A percentile compares a stretch with the other conserved stretches of the same genome.
phyloP scores from a whole-genome alignment of 2,113 vertebrate genomes.

The Oryzias woworae region DNA sequence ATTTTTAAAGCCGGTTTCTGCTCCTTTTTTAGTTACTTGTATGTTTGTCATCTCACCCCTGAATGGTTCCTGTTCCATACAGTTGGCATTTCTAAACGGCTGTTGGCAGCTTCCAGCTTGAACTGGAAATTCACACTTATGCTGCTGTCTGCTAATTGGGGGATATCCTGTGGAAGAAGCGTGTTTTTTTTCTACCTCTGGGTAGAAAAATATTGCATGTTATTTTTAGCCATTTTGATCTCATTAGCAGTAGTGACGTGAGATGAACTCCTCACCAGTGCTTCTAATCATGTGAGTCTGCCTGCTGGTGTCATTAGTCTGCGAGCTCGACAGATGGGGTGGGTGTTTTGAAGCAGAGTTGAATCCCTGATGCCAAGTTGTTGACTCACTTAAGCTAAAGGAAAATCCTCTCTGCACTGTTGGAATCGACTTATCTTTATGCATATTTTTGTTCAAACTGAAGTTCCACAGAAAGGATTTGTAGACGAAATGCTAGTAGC shows the following conservation, averaged over 20 bases:
- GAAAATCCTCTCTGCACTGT: slow-evolving; percentile 17
- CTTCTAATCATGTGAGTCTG: slow-evolving; percentile 26
- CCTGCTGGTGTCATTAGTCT: slow-evolving; percentile 30
- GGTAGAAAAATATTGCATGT: slow-evolving; percentile 14
- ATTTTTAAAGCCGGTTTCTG: too few relatives aligned
- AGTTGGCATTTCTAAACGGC: too few relatives aligned
- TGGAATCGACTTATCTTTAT: slow-evolving; percentile 10
- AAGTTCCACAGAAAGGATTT: background rate
- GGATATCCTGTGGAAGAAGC: slow-evolving; percentile 6
- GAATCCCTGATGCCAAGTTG: slow-evolving; percentile 3
- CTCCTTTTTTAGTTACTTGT: too few relatives aligned
- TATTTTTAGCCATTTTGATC: slow-evolving; percentile 42
- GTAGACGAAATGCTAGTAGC: slow-evolving; percentile 12
- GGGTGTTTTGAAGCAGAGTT: slow-evolving; percentile 12
- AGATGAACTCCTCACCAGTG: slow-evolving; percentile 28
- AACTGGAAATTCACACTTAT: too few relatives aligned
- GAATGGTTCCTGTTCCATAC: too few relatives aligned
- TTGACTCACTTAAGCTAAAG: background rate
- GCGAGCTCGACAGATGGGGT: slow-evolving; percentile 35
- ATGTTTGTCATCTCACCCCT: too few relatives aligned
- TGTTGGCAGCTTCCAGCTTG: too few relatives aligned
- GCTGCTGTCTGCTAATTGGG: background rate
- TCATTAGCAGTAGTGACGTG: slow-evolving; percentile 34
- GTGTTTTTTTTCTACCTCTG: background rate
- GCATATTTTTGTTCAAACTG: slow-evolving; percentile 21